Base-by-base conservation (phyloP, 1,140 invertebrate species). In the Leucophenga varia region DNA sequence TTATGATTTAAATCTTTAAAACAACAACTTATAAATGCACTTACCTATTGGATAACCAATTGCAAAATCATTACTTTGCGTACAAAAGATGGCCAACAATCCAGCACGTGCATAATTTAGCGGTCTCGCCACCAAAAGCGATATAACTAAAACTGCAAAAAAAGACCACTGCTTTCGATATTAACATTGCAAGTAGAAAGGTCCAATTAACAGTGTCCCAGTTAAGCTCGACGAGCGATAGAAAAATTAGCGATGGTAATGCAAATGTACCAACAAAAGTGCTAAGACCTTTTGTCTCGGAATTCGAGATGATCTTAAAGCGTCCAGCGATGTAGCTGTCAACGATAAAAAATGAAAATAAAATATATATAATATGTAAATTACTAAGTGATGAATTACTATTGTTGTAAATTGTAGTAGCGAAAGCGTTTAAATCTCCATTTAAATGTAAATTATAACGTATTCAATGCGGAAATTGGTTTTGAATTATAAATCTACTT, bases 61-160 rank as follows among this genome's bases (percentile, higher is more conserved):
- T 37, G 95, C 95, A 82, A 98, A 97, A 77, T 98, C 95, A 83
- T 98, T 98, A 71, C 92, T 95, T 72, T 97, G 94, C 0, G 95
- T 97, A 37, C 89, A 90, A 75, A 97, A 97, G 59, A 98, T 97
- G 17, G 90, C 91, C 81, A 90, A 94, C 16, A 97, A 79, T 12
- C 93, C 95, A 43, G 91, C 90, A 61, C 86, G 83, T 10, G 89
- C 91, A 47, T 88, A 81, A 77, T 94, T 89, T 4, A 86, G 71
- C 6, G 90, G 89, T 73, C 86, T 84, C 6, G 86, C 86, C 13
- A 93, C 82, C 20, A 96, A 64, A 41, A 95, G 57, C 3, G 89
- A 90, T 10, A 96, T 78, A 17, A 89, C 61, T 9, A 89, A 80
- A 4, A 97, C 94, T 19, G 82, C 71, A 54, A 93, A 78, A n/a